Evolutionary conservation across 2,888 invertebrate species (phyloP), one percentile per base, ranked within the genome.

Genomic region (Catotricha subobsoleta): DNA sequence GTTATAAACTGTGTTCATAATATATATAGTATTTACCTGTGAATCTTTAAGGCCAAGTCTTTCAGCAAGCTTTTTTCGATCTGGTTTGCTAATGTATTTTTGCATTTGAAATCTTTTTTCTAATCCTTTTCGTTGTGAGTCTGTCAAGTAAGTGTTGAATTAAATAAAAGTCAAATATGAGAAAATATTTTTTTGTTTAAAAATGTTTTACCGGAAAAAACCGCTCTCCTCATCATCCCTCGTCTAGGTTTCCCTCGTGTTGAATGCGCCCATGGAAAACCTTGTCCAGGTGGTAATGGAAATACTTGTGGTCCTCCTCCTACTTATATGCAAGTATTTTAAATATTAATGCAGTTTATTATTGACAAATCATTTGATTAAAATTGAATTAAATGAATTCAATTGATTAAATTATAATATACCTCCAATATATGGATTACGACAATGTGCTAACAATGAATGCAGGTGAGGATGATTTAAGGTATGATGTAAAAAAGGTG

Each of bases 51-150:
- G 71, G 9, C 92, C 94, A 39, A 97, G 70, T 60, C 92, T 88
- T 59, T 92, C 92, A 0, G 97, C 95, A 46, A 97, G 66, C 55
- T 94, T 92, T 71, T 94, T 95, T 60, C 97, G 71, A 62, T 97
- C 97, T 1, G 95, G 95, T 60, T 97, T 97, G 57, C 91, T 92
- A 61, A 97, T 97, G 67, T 97, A 97, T 64, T 95, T 95, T 65
- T 95, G 95, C 40, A 90, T 78, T 61, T 91, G 90, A 67, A 97
- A 97, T 57, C 91, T 69, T 56, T 91, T 83, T 66, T 97, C 97
- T 49, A 97, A 68, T 0, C 95, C 95, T 51, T 92, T 91, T 34
- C 97, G 69, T 58, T 97, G 97, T 1, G 87, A 76, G 58, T 97
- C 95, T 61, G 60, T 36, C 41, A 44, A 30, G 7, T 16, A 42